Evolutionary conservation across 2,888 invertebrate genomes (phyloP), one percentile per base, ranked within the genome.

Genomic region (Eulithis testata): DNA sequence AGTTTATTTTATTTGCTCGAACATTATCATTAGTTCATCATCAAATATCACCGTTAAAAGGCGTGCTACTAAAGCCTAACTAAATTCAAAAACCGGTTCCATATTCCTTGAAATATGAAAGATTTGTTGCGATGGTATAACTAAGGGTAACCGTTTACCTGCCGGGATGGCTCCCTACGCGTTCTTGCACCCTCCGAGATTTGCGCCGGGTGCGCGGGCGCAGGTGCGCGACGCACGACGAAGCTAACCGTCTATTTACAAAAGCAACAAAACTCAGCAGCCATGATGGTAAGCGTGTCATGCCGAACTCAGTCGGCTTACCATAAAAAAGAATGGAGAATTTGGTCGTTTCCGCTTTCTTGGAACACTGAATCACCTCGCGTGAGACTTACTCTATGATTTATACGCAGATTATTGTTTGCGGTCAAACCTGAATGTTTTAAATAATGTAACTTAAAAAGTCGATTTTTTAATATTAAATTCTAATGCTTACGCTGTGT

Each of bases 301-400:
- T 76, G 63, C 73, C 69, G 67, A 71, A 83, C 80, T 84, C 76
- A 63, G 85, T 75, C 84, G 87, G 84, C 70, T 87, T 84, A 85
- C 72, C 74, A 83, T 82, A 87, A 89, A 88, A 89, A 89, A 77
- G 78, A 85, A 83, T 81, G 80, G 84, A 88, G 89, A 89, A 90
- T 91, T 90, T 82, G 80, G 88, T 85, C 83, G 90, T 90, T 91
- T 91, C 91, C 91, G 91, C 87, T 90, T 90, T 90, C 91, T 88
- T 83, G 86, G 89, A 89, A 90, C 84, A 73, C 86, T 91, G 91
- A 91, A 86, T 91, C 91, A 91, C 84, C 80, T 88, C 85, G 87
- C 89, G 87, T 88, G 87, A 83, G 83, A 85, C 31, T 31, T 31
- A 31, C 78, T 79, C 84, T 87, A 90, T 88, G 89, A 91, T 89